Conservation (phyloP, 2,113 vertebrate species). For the Callaeas wilsoni region DNA sequence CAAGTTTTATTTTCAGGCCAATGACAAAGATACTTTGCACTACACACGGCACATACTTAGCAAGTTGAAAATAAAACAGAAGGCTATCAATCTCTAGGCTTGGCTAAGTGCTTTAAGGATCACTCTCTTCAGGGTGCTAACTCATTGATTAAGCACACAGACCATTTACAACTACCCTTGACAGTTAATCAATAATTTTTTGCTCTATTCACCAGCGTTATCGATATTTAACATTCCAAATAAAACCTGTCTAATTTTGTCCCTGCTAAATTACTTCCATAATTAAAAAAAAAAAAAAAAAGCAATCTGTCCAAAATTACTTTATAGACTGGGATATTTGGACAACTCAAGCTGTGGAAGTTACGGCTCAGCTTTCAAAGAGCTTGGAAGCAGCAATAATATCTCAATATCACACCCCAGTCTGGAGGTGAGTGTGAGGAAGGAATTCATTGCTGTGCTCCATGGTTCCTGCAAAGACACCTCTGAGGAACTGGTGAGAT, state of each 20-base stretch:
- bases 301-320: not conserved
- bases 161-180: not conserved
- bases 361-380: not conserved
- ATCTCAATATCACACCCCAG: not conserved
- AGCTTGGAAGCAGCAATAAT: not conserved
- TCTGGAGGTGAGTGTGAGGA: not conserved
- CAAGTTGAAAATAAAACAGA: not conserved
- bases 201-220: not conserved
- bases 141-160: not conserved
- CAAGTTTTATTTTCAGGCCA: not conserved
- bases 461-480: accelerated
- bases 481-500: not conserved
- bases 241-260: not conserved
- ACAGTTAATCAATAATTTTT: conserved; percentile 25
- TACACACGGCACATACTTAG: not conserved
- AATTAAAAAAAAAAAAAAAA: conserved; percentile 7
- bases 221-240: not conserved
- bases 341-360: not conserved
- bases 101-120: not conserved
- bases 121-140: not conserved
- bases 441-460: not conserved
- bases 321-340: not conserved
- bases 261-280: not conserved
- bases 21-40: not conserved
- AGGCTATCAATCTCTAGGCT: not conserved